Evolutionary conservation across 2,888 invertebrate species (phyloP).

Genomic region (Watsonalla binaria): DNA sequence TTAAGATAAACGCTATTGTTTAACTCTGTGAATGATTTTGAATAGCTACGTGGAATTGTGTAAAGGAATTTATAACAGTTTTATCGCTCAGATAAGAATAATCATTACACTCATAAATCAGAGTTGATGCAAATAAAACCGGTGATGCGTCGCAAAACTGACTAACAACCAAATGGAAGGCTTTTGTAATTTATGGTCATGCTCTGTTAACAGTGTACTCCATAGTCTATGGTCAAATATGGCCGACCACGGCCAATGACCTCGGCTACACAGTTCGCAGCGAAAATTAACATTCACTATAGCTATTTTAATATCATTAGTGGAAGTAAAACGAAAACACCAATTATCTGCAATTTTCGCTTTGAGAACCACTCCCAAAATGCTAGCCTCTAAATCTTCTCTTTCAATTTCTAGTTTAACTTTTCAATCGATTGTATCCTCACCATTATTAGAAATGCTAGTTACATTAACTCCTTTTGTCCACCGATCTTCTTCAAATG

Average conservation of each 20-base stretch:
- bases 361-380: not conserved
- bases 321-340: slow-evolving; percentile 20
- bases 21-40: not conserved
- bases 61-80: not conserved
- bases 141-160: slow-evolving; percentile 47
- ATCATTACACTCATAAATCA: slow-evolving; percentile 8
- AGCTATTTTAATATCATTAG: slow-evolving; percentile 42
- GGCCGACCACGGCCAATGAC: slow-evolving; percentile 49
- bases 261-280: slow-evolving; percentile 37
- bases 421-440: not conserved
- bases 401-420: slow-evolving; percentile 1
- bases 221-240: slow-evolving; percentile 57
- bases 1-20: not conserved
- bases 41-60: not conserved
- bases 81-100: slow-evolving; percentile 1
- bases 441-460: not conserved
- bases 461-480: not conserved
- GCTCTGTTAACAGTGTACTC: slow-evolving; percentile 56
- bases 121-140: slow-evolving; percentile 39
- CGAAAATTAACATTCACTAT: slow-evolving; percentile 54
- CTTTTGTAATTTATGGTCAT: slow-evolving; percentile 54
- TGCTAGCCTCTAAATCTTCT: not conserved
- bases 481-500: not conserved
- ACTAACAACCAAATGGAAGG: slow-evolving; percentile 46
- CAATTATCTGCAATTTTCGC: slow-evolving; percentile 8